phyloP scores from a whole-genome alignment of 1,140 invertebrate genomes.

The Drosophila sproati region DNA sequence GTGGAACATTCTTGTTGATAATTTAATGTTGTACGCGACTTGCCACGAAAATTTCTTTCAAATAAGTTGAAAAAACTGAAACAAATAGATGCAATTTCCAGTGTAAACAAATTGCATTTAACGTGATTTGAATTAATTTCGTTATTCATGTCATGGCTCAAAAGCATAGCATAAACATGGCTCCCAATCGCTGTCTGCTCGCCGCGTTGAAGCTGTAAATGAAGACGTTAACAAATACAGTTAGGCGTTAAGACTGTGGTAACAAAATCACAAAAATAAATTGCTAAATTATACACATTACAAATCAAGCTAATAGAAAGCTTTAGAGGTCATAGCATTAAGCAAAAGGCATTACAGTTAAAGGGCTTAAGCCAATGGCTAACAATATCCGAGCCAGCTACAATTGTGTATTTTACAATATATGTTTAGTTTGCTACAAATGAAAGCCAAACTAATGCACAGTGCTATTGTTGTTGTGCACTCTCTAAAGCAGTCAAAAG shows the following conservation, averaged over 20 bases:
- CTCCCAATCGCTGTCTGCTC: conserved; percentile 8
- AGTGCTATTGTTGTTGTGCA: conserved; percentile 52
- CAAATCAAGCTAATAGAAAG: conserved; percentile 6
- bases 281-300: not conserved
- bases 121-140: conserved; percentile 12
- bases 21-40: conserved; percentile 1
- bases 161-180: conserved; percentile 10
- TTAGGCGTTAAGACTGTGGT: not conserved
- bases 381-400: conserved; percentile 39
- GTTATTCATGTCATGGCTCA: conserved; percentile 25
- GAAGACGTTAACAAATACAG: conserved; percentile 12
- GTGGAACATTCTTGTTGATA: conserved; percentile 22
- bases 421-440: conserved; percentile 41
- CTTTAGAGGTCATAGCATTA: not conserved
- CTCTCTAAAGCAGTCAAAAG: conserved; percentile 50
- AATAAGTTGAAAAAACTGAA: not conserved
- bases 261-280: conserved; percentile 2
- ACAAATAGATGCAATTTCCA: conserved; percentile 10
- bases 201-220: conserved; percentile 28
- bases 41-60: not conserved
- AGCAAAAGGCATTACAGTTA: not conserved
- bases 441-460: conserved; percentile 34
- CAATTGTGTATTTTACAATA: conserved; percentile 44
- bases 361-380: conserved; percentile 9
- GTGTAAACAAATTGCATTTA: conserved; percentile 15